Evolutionary conservation across 2,888 invertebrate genomes (phyloP), one percentile per base, ranked within the genome.

Genomic region (Meghimatium bilineatum): DNA sequence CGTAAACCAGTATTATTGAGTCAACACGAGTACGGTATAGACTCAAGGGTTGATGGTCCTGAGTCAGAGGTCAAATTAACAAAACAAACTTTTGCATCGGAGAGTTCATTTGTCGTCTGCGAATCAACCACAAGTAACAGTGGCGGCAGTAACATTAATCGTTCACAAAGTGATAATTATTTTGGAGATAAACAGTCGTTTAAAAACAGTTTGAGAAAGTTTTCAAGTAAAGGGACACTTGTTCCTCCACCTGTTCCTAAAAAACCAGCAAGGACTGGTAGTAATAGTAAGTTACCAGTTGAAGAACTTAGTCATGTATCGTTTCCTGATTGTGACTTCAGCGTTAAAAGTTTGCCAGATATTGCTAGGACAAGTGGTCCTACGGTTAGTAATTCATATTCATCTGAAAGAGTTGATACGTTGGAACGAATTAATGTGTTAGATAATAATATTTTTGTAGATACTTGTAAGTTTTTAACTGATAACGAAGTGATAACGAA

Each of bases 201-300:
- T 38, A 23, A 71, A 38, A 71, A n/a, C 38, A 71, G 71, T 71
- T 71, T 71, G 38, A 2, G 71, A 10, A 71, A 20, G 14, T 71
- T 71, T 71, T 71, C 71, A 38, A 71, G 20, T 56, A 80, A 60
- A 17, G 49, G 17, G 0, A 14, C 56, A 17, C 1, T 44, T 8
- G 72, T 34, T 14, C 82, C 82, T n/a, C 82, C 82, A 23, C 82
- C 82, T 44, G 83, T 77, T 29, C 76, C 77, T 52, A 83, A 69
- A 52, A 83, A 77, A 32, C 76, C 83, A 29, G 23, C 29, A 44
- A 29, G 56, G 29, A 14, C 34, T 12, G 49, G 60, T n/a, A 83
- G 56, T 29, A 49, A 60, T 36, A 83, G 56, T 23, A 5, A 36
- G 12, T 38, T 77, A 14, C 71, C 71, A 0, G 34, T 69, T 60